Percentiles rank a stretch among this genome's conserved stretches.
These are phyloP conservation scores for Scaptodrosophila lebanonensis DNA, from an alignment of 1,140 invertebrate genomes.

Conservation along the genomic window DNA sequence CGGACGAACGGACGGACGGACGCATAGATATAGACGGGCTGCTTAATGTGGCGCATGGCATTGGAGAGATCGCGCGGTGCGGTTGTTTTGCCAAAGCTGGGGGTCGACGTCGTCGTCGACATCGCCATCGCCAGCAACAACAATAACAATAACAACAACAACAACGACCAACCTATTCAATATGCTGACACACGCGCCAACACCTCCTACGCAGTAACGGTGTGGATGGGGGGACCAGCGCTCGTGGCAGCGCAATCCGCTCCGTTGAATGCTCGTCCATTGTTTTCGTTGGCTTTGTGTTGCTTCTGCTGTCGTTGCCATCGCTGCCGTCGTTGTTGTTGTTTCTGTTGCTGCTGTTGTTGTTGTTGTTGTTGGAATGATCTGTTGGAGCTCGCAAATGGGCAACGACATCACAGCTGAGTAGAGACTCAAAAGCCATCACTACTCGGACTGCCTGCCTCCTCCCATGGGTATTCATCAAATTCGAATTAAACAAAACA, in stretches of 20 bases:
- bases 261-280: conserved; percentile 59
- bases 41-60: conserved; percentile 10
- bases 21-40: not conserved
- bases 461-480: too few relatives aligned
- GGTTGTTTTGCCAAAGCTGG: conserved; percentile 50
- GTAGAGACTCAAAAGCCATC: conserved; percentile 6
- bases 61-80: conserved; percentile 45
- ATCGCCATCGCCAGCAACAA: too few relatives aligned
- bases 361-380: conserved; percentile 45
- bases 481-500: too few relatives aligned
- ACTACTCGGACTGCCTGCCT: not conserved
- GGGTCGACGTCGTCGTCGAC: conserved; percentile 38
- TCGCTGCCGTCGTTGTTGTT: too few relatives aligned
- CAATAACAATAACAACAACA: too few relatives aligned
- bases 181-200: conserved; percentile 73
- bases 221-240: not conserved
- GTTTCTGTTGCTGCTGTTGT: too few relatives aligned
- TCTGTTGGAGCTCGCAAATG: conserved; percentile 60
- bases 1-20: too few relatives aligned
- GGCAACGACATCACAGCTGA: conserved; percentile 21
- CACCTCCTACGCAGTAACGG: conserved; percentile 61
- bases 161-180: too few relatives aligned
- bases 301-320: too few relatives aligned
- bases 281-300: conserved; percentile 35
- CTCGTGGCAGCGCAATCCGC: conserved; percentile 11